Conservation (phyloP, 53 echinoderm and acorn worm genomes). For the Stichopus horrens region DNA sequence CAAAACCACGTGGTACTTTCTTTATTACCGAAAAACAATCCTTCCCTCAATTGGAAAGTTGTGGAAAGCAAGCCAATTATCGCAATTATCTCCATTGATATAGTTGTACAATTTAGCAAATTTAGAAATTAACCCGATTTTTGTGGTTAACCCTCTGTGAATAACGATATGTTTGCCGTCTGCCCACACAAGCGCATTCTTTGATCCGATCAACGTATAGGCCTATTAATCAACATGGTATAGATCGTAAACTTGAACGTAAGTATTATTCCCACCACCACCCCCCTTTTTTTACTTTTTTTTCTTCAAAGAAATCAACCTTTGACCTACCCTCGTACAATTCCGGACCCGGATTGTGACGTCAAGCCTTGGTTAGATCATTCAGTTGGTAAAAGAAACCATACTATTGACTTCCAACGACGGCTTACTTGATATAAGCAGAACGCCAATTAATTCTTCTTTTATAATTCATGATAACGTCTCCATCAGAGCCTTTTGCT, state of each 20-base stretch:
- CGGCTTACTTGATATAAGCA: constrained; percentile 25
- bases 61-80: constrained; percentile 7
- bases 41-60: not conserved
- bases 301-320: not conserved
- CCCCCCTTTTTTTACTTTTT: not conserved
- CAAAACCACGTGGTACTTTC: not conserved
- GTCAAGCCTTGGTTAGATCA: not conserved
- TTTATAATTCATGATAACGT: constrained; percentile 39
- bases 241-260: no score
- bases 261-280: no score
- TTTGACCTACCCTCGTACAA: not conserved
- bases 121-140: constrained; percentile 11
- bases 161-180: not conserved
- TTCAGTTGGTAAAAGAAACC: not conserved
- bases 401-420: not conserved
- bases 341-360: not conserved
- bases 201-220: not conserved
- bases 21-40: not conserved
- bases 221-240: not conserved
- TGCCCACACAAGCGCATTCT: not conserved
- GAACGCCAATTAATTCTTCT: constrained; percentile 27
- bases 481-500: not conserved
- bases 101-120: not conserved
- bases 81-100: not conserved
- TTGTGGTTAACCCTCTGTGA: not conserved